Evolutionary conservation across 2,797 vertebrate genomes (phyloP).

Genomic region (Poeciliopsis gracilis): DNA sequence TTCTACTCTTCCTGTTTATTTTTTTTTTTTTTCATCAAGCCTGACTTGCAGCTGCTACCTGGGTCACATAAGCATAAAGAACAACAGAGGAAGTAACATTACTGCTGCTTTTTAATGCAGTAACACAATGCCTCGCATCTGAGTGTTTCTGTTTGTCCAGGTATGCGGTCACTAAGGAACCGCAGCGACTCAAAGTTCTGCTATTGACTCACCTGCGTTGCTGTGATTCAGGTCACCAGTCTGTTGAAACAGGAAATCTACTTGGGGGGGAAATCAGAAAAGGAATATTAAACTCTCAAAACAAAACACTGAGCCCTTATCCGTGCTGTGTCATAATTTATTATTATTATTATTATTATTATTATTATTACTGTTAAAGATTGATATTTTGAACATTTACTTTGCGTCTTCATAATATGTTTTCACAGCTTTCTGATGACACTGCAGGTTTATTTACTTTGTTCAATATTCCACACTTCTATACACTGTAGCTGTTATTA

Average conservation of each 20-base stretch:
- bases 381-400: not conserved
- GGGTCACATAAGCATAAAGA: slow-evolving; percentile 11
- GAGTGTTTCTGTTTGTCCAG: slow-evolving; percentile 14
- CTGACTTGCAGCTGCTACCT: not conserved
- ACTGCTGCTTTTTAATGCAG: not conserved
- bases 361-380: not conserved
- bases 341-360: not conserved
- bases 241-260: not conserved
- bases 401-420: not conserved
- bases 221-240: not conserved
- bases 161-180: slow-evolving; percentile 8
- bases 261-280: not conserved
- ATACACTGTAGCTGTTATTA: not conserved
- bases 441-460: not conserved
- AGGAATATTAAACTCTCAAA: not conserved
- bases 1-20: slow-evolving; percentile 14
- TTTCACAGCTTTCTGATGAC: not conserved
- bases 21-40: not conserved
- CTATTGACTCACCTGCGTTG: slow-evolving; percentile 6
- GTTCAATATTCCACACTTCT: not conserved
- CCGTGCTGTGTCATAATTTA: not conserved
- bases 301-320: not conserved
- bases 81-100: not conserved
- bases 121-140: not conserved
- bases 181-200: not conserved